A percentile compares a stretch with the other conserved stretches of the same genome.
Evolutionary conservation across 2,797 vertebrate species (phyloP).

Genomic region (Salarias fasciatus): DNA sequence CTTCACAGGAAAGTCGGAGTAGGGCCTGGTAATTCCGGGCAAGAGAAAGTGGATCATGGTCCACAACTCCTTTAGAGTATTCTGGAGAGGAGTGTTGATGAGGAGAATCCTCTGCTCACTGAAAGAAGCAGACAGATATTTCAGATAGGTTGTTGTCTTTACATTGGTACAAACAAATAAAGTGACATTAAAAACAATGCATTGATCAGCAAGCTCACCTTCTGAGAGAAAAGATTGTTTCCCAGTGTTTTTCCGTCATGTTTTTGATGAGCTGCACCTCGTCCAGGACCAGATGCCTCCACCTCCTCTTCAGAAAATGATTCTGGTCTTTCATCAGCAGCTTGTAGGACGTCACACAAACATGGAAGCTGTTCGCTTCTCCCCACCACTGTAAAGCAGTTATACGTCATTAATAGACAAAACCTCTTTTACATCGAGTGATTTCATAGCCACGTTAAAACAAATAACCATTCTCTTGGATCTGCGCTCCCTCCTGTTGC

Average conservation of each 20-base stretch:
- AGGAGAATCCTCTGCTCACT: conserved; percentile 92
- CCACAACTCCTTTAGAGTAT: conserved; percentile 92
- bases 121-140: conserved; percentile 45
- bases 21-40: conserved; percentile 90
- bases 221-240: conserved; percentile 88
- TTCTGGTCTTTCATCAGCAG: conserved; percentile 90
- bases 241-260: conserved; percentile 94
- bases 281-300: conserved; percentile 91
- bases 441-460: conserved; percentile 1
- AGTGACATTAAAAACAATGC: too few relatives aligned
- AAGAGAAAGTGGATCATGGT: conserved; percentile 94
- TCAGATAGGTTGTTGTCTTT: too few relatives aligned
- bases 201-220: conserved; percentile 76
- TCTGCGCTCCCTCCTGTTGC: conserved; percentile 89
- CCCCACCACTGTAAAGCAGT: conserved; percentile 84
- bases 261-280: conserved; percentile 93
- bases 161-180: background rate
- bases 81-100: conserved; percentile 91
- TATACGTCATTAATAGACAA: background rate
- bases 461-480: conserved; percentile 90
- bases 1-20: conserved; percentile 91
- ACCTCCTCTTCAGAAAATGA: conserved; percentile 87
- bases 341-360: conserved; percentile 94
- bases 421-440: background rate
- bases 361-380: conserved; percentile 90